phyloP scores from a whole-genome alignment of 2,888 invertebrate species.

The Tachina lurida region DNA sequence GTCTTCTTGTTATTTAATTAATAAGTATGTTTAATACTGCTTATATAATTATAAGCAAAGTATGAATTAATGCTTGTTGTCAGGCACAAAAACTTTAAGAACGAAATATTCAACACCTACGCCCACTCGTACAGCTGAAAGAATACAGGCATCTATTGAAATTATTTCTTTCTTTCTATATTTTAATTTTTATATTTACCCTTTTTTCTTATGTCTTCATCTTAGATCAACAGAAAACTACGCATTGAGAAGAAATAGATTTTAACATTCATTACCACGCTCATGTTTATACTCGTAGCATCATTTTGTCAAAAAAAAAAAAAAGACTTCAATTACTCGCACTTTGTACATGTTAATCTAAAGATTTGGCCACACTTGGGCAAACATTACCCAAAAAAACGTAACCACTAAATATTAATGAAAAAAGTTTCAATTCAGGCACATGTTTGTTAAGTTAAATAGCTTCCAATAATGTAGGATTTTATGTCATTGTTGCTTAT shows the following conservation, averaged over 20 bases:
- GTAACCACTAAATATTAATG: too few relatives aligned
- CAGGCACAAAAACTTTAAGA: neutral
- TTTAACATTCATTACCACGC: slow-evolving; percentile 23
- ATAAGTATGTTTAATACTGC: slow-evolving; percentile 39
- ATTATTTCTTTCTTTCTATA: slow-evolving; percentile 1
- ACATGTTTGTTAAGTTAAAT: too few relatives aligned
- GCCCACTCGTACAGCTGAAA: slow-evolving; percentile 20
- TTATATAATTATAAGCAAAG: slow-evolving; percentile 25
- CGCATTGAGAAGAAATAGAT: neutral
- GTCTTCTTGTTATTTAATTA: slow-evolving; percentile 42
- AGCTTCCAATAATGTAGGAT: too few relatives aligned
- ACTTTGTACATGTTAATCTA: too few relatives aligned
- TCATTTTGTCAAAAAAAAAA: neutral
- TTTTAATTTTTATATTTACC: neutral
- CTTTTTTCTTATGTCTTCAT: neutral
- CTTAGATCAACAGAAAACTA: slow-evolving; percentile 10
- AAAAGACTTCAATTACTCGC: neutral
- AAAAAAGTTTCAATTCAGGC: too few relatives aligned
- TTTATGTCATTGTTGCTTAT: too few relatives aligned
- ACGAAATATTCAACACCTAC: slow-evolving; percentile 34
- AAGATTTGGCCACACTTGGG: too few relatives aligned
- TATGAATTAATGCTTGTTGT: slow-evolving; percentile 22
- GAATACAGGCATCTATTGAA: slow-evolving; percentile 4
- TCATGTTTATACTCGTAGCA: neutral
- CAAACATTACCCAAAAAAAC: too few relatives aligned